Base-by-base conservation (phyloP, 2,888 invertebrate species). In the Steinernema carpocapsae region DNA sequence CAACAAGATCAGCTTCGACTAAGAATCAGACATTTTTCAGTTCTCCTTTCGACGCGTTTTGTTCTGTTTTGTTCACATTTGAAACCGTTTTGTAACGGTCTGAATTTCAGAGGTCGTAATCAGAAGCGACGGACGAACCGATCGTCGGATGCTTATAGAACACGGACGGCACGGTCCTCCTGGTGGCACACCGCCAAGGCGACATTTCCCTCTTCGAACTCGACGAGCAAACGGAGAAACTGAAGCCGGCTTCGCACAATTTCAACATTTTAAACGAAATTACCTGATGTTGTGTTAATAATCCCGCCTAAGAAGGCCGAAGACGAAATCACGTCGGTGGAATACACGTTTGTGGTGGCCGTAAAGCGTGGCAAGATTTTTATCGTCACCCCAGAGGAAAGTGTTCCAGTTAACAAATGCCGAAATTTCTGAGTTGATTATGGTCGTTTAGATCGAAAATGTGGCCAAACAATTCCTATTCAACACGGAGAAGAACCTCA, bases 401-500 rank as follows among this genome's bases (percentile, higher is more conserved):
- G n/a, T 48, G 48, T 74, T 48, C 71, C 77, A 43, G 48, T 29
- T 17, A 74, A n/a, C n/a, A n/a, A n/a, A n/a, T 24, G 51, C 48
- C 59, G 14, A 77, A 73, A 37, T 42, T 79, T 12, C n/a, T 29
- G 72, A 71, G 72, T 74, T 46, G 75, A 75, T 72, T 74, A 74
- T 64, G 75, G 75, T 29, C 29, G 22, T 46, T 29, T 29, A 76
- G 80, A 74, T 72, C 3, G 83, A 82, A 42, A 76, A 52, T 29
- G 24, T 52, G 12, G 74, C 76, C 17, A 48, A 52, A 22, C 77
- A 76, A 72, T 32, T 76, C 24, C 90, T 95, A 22, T 92, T 92
- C 89, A 93, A 93, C 88, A 91, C 92, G 12, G 91, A 91, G 56
- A 91, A 92, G 84, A 92, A 93, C 86, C 91, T 92, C 0, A 89